phyloP scores from a whole-genome alignment of 2,888 invertebrate genomes.

The Anthrax anthrax region DNA sequence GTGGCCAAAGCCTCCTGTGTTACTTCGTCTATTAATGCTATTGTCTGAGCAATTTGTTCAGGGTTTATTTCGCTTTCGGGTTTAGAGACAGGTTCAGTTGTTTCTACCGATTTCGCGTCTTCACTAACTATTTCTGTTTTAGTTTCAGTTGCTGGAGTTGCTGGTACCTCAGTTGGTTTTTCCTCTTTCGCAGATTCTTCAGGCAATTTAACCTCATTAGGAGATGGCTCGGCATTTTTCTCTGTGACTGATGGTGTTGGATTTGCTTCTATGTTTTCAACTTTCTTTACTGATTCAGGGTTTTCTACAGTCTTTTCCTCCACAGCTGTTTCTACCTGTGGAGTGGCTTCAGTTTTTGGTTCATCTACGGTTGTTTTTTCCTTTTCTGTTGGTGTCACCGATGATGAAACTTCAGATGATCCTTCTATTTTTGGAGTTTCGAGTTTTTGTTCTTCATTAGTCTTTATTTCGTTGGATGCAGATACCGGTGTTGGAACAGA shows the following conservation, averaged over 20 bases:
- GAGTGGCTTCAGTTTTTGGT: not conserved
- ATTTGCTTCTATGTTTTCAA: not conserved
- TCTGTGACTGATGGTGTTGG: not conserved
- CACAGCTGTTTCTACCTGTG: not conserved
- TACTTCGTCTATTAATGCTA: conserved; percentile 11
- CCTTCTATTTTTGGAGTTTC: no score
- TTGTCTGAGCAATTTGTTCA: conserved; percentile 11
- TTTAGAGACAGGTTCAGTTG: not conserved
- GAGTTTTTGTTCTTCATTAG: not conserved
- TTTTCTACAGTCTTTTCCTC: not conserved
- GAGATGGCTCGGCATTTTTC: not conserved
- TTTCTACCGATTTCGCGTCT: not conserved
- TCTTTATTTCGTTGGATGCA: not conserved
- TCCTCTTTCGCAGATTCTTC: not conserved
- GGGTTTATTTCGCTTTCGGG: conserved; percentile 6
- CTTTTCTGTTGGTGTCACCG: not conserved
- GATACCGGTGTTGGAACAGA: not conserved
- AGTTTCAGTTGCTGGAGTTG: no score
- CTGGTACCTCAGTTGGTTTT: not conserved
- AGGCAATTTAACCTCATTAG: not conserved
- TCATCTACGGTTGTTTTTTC: not conserved
- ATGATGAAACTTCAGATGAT: not conserved
- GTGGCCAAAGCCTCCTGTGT: conserved; percentile 7
- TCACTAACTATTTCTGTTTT: conserved; percentile 1
- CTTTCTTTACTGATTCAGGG: not conserved